Conservation (phyloP, 2,888 invertebrate genomes). For the Cybosia mesomella region DNA sequence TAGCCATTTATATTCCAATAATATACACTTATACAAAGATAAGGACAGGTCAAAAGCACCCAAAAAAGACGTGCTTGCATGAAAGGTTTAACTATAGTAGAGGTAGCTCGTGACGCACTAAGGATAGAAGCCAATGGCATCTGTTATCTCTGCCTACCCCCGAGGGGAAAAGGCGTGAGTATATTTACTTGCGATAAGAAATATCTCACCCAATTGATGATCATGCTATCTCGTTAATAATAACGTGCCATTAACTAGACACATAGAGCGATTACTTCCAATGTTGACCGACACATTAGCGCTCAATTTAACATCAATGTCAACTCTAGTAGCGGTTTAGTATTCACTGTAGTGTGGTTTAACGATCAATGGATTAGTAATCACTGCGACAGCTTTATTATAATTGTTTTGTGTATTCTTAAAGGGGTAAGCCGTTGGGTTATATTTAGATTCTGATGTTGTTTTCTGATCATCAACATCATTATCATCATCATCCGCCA, state of each 20-base stretch:
- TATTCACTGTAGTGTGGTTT: slow-evolving; percentile 12
- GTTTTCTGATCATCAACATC: not conserved
- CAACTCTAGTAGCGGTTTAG: slow-evolving; percentile 14
- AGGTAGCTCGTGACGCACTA: no score
- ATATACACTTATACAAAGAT: no score
- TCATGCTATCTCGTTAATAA: slow-evolving; percentile 4
- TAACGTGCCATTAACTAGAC: slow-evolving; percentile 11
- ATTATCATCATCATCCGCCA: no score
- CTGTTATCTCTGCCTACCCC: no score
- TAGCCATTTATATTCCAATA: no score
- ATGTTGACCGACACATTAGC: slow-evolving; percentile 22
- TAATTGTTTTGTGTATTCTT: not conserved
- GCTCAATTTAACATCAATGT: slow-evolving; percentile 8
- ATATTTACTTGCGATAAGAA: slow-evolving; percentile 1
- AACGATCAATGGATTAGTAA: not conserved
- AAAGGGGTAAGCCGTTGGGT: not conserved
- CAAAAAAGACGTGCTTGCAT: no score
- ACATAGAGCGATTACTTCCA: slow-evolving; percentile 21
- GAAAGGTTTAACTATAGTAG: no score
- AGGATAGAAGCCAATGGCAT: no score
- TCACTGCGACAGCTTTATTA: not conserved
- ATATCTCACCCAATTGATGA: not conserved
- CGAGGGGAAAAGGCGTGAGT: no score
- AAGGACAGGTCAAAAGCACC: no score
- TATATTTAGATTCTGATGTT: no score